Conservation (phyloP, 2,113 vertebrate species). For the Hippoglossus stenolepis region DNA sequence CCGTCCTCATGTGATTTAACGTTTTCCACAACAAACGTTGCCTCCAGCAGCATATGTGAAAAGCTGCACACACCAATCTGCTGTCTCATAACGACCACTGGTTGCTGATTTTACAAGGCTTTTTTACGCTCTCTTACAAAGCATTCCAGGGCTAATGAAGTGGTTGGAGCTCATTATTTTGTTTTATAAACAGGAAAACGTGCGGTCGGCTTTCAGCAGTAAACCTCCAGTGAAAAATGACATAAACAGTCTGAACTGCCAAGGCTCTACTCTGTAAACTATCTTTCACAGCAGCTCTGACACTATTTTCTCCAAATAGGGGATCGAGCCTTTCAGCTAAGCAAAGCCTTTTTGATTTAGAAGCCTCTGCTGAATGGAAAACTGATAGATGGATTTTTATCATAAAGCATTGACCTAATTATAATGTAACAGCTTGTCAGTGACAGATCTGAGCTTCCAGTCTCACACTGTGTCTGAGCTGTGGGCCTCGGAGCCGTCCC, state of each 20-base stretch:
- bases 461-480: conserved; percentile 17
- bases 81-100: conserved; percentile 13
- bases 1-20: not conserved
- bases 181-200: conserved; percentile 60
- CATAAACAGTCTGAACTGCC: conserved; percentile 31
- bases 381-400: not conserved
- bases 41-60: not conserved
- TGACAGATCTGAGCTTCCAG: conserved; percentile 13
- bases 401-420: conserved; percentile 14
- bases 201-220: conserved; percentile 44
- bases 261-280: conserved; percentile 30
- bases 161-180: conserved; percentile 50
- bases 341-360: conserved; percentile 23
- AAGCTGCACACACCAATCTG: not conserved
- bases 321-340: conserved; percentile 3
- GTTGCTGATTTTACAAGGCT: conserved; percentile 30
- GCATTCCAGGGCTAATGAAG: conserved; percentile 59
- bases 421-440: conserved; percentile 2
- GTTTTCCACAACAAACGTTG: conserved; percentile 10
- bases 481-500: conserved; percentile 37
- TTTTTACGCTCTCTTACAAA: conserved; percentile 28
- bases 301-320: conserved; percentile 20
- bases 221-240: conserved; percentile 37
- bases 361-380: conserved; percentile 1
- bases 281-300: conserved; percentile 10